These are phyloP conservation scores for Psophia crepitans DNA, from an alignment of 2,113 vertebrate species.

Conservation along the genomic window DNA sequence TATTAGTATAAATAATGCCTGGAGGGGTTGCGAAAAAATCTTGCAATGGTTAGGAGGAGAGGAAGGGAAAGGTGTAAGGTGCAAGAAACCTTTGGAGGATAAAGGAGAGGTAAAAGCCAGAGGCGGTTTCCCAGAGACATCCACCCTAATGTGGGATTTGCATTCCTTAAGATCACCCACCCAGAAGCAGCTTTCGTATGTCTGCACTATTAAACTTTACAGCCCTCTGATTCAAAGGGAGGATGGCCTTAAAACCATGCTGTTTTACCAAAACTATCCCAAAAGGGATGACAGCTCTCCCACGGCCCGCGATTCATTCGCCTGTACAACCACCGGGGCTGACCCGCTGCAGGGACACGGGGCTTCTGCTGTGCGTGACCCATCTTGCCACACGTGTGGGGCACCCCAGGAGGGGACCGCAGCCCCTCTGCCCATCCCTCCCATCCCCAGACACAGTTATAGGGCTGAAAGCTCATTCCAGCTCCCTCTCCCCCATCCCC, in stretches of 20 bases:
- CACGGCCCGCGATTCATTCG: fast-evolving
- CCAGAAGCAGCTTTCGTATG: background rate
- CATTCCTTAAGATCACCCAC: background rate
- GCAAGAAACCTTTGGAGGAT: background rate
- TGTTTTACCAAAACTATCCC: background rate
- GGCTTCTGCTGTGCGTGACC: background rate
- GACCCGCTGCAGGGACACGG: fast-evolving
- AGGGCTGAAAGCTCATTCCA: background rate
- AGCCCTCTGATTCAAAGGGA: background rate
- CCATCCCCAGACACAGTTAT: fast-evolving
- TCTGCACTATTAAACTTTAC: background rate
- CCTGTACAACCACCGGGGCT: background rate
- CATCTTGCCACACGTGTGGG: fast-evolving
- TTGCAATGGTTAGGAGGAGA: background rate
- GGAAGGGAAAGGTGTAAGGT: background rate
- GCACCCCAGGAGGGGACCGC: background rate
- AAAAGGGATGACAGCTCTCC: background rate
- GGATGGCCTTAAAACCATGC: fast-evolving
- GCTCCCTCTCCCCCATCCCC: background rate
- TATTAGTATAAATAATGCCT: background rate
- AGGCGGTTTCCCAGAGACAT: background rate
- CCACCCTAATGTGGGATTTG: fast-evolving
- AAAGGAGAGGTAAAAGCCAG: background rate
- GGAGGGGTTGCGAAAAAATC: background rate
- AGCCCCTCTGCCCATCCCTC: background rate